Conservation (phyloP, 2,113 vertebrate species). For the Pseudorasbora parva region DNA sequence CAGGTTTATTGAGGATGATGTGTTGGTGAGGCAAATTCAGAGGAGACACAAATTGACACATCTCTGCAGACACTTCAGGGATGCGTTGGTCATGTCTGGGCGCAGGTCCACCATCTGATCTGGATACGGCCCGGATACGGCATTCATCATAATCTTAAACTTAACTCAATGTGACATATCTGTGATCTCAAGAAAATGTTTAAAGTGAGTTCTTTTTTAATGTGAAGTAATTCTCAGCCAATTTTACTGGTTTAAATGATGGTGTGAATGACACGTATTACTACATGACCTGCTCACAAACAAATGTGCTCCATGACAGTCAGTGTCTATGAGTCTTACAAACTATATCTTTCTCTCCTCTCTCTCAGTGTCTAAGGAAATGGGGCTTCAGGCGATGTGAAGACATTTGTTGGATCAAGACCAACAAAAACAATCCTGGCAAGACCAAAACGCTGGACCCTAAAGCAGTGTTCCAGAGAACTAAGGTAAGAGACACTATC, state of each 20-base stretch:
- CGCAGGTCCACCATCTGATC: too few species aligned
- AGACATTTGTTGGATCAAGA: constrained; percentile 99
- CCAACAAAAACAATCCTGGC: constrained; percentile 98
- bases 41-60: too few species aligned
- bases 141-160: background rate
- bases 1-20: too few species aligned
- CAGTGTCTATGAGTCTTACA: background rate
- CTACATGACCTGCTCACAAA: background rate
- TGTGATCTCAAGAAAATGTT: background rate
- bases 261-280: background rate
- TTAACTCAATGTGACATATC: background rate
- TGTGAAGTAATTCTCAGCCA: background rate
- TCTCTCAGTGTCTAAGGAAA: constrained; percentile 84
- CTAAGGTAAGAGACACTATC: constrained; percentile 81
- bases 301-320: background rate
- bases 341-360: background rate
- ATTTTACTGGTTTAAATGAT: background rate
- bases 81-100: too few species aligned
- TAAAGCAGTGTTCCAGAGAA: constrained; percentile 97
- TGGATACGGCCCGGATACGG: too few species aligned
- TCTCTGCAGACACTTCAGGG: too few species aligned
- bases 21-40: too few species aligned
- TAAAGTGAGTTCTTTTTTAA: background rate
- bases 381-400: constrained; percentile 98
- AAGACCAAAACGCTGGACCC: constrained; percentile 97